phyloP scores from a whole-genome alignment of 2,797 vertebrate species.

The Morelia viridis region DNA sequence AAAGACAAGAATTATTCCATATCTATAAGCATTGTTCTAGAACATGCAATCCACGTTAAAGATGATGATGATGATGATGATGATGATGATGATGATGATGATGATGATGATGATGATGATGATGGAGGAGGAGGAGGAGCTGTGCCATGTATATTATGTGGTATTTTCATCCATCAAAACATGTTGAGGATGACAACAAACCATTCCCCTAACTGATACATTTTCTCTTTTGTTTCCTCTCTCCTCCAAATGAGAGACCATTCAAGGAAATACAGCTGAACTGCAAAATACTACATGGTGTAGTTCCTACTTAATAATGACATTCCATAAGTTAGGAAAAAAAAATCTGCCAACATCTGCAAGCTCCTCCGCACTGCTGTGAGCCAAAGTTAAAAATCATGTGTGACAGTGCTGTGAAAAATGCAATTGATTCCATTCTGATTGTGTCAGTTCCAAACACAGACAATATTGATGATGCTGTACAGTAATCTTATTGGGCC shows the following conservation, averaged over 20 bases:
- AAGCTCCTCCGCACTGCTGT: slow-evolving; percentile 73
- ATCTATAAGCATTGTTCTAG: slow-evolving; percentile 53
- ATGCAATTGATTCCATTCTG: slow-evolving; percentile 79
- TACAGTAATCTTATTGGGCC: slow-evolving; percentile 80
- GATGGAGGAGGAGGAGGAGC: background rate
- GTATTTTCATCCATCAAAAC: slow-evolving; percentile 63
- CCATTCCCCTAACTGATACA: slow-evolving; percentile 55
- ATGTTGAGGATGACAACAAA: slow-evolving; percentile 61
- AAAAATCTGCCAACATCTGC: slow-evolving; percentile 75
- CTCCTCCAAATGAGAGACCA: slow-evolving; percentile 56
- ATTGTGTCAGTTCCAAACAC: slow-evolving; percentile 78
- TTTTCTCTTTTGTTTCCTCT: slow-evolving; percentile 52
- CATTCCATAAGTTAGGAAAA: slow-evolving; percentile 72
- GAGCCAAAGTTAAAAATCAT: slow-evolving; percentile 77
- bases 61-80: no score
- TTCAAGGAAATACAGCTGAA: slow-evolving; percentile 63
- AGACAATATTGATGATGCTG: slow-evolving; percentile 80
- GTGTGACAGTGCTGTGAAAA: slow-evolving; percentile 77
- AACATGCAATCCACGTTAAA: slow-evolving; percentile 60
- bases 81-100: background rate
- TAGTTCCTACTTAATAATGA: slow-evolving; percentile 75
- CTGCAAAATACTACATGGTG: slow-evolving; percentile 70
- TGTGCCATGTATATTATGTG: slow-evolving; percentile 54
- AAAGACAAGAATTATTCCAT: slow-evolving; percentile 31
- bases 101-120: background rate